Evolutionary conservation across 2,113 vertebrate species (phyloP).

Genomic region (Orthonyx spaldingii): DNA sequence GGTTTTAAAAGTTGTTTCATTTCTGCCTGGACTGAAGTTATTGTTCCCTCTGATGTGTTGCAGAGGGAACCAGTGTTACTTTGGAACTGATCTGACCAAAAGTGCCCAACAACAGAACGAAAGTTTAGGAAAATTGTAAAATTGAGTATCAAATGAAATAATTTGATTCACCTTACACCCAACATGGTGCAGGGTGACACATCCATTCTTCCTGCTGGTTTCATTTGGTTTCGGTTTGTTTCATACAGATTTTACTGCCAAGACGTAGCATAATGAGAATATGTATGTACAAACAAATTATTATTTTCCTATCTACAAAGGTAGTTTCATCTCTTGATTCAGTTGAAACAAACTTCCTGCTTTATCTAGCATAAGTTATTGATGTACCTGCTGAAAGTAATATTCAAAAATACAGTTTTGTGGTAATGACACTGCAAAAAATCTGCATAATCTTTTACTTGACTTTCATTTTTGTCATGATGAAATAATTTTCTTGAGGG

Average conservation of each 20-base stretch:
- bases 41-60: neutral
- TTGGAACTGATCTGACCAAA: neutral
- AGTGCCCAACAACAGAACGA: neutral
- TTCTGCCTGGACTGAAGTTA: neutral
- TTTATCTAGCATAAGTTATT: neutral
- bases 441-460: neutral
- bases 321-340: neutral
- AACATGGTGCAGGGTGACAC: neutral
- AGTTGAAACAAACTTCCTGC: neutral
- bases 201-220: neutral
- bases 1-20: neutral
- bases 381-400: neutral
- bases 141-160: neutral
- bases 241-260: neutral
- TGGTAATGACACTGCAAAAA: neutral
- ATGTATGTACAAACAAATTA: neutral
- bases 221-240: neutral
- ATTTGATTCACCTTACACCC: neutral
- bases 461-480: neutral
- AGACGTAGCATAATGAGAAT: neutral
- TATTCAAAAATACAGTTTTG: neutral
- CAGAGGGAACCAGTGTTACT: neutral
- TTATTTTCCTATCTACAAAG: neutral
- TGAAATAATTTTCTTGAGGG: neutral
- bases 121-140: neutral